Base-by-base conservation (phyloP, 1,140 invertebrate genomes). In the Ephestia elutella region DNA sequence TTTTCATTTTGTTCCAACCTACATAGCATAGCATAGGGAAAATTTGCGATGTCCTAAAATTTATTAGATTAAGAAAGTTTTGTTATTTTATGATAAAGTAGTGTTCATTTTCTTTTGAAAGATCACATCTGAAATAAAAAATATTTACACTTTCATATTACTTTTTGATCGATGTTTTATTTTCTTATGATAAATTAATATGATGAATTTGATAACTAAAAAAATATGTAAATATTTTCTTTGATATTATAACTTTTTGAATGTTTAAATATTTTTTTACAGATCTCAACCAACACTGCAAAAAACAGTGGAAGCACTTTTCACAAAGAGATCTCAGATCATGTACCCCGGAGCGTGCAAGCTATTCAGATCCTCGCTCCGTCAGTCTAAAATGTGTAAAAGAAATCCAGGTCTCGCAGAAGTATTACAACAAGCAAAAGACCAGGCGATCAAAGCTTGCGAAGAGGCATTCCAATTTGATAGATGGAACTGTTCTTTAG, bases 401-500 rank as follows among this genome's bases (percentile, higher is more conserved):
- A 89, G 89, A 63, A 89, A 90, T 60, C 85, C 85, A 4, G 90
- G 90, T 2, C 67, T 92, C 9, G 68, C 87, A 0, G 84, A 89
- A 13, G 80, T 91, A 9, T 60, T 92, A 15, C 68, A 70, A 17
- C 80, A 86, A 18, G 91, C 91, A 0, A 90, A 89, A 48, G 75
- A 89, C 5, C 78, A 92, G 73, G 90, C 91, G 0, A 87, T 91
- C 28, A 73, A 62, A 0, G 86, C 91, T 32, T 92, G 92, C 59
- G 89, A 91, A 71, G 87, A 90, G 64, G 83, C 89, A 35, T 92
- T 92, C 61, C 87, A 90, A 59, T 92, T 90, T 63, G 91, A 92
- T 64, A 87, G 91, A 54, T 92, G 92, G 92, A 92, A 92, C 69
- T 92, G 92, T 64, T 91, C 91, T 11, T 78, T 89, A 20, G 32